Conservation (phyloP, 2,888 invertebrate genomes). For the Chloroclysta siterata region DNA sequence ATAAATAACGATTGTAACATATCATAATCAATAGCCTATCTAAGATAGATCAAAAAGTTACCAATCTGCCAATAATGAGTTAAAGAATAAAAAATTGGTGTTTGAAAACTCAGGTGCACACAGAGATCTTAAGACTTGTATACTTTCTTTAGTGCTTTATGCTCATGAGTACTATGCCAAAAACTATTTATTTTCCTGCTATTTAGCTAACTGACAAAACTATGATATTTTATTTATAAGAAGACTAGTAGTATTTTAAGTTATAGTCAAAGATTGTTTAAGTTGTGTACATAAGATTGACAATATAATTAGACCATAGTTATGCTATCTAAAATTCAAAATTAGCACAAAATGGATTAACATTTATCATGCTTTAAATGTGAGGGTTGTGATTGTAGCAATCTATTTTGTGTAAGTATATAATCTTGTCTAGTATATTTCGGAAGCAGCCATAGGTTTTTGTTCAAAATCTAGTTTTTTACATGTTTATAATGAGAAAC, state of each 20-base stretch:
- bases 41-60: conserved; percentile 27
- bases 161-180: conserved; percentile 22
- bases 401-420: conserved; percentile 50
- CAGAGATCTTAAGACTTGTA: conserved; percentile 16
- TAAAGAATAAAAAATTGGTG: not conserved
- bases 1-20: not conserved
- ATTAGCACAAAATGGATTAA: conserved; percentile 62
- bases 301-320: conserved; percentile 37
- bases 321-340: conserved; percentile 31
- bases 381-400: conserved; percentile 69
- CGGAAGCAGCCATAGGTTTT: conserved; percentile 16
- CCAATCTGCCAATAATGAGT: conserved; percentile 28
- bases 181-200: conserved; percentile 26
- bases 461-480: conserved; percentile 17
- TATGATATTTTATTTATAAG: conserved; percentile 24
- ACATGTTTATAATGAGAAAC: conserved; percentile 5
- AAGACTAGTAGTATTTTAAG: conserved; percentile 21
- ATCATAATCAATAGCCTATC: not conserved
- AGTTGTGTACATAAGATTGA: conserved; percentile 39
- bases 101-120: conserved; percentile 3
- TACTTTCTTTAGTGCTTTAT: conserved; percentile 10
- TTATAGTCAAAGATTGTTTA: conserved; percentile 24
- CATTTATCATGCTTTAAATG: conserved; percentile 60
- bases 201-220: conserved; percentile 22
- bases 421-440: conserved; percentile 27